Evolutionary conservation across 2,888 invertebrate species (phyloP).

Genomic region (Lepetodrilus schrolli): DNA sequence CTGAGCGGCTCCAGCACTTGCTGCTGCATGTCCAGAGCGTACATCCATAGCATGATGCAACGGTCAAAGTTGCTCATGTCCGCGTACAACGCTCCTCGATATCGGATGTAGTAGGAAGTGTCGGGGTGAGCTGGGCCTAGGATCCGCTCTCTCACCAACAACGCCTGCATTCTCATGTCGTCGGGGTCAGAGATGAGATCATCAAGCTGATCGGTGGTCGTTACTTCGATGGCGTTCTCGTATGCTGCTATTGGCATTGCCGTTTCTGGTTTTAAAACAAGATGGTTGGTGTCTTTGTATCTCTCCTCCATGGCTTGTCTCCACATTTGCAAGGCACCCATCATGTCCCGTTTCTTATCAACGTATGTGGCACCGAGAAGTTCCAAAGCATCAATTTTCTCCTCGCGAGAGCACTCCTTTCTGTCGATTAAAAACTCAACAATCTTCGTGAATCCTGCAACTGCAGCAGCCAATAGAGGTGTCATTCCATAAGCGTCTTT

Average conservation of each 20-base stretch:
- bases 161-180: constrained; percentile 91
- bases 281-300: constrained; percentile 43
- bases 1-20: constrained; percentile 92
- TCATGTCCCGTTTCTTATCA: constrained; percentile 96
- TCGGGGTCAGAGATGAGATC: constrained; percentile 94
- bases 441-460: constrained; percentile 93
- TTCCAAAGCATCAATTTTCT: constrained; percentile 90
- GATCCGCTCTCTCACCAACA: constrained; percentile 93
- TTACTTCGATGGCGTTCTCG: constrained; percentile 89
- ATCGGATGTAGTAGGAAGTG: constrained; percentile 96
- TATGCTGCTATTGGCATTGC: constrained; percentile 88
- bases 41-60: constrained; percentile 96
- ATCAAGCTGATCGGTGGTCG: constrained; percentile 85
- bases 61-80: constrained; percentile 89
- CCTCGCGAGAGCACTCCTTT: constrained; percentile 79
- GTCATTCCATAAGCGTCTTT: constrained; percentile 97
- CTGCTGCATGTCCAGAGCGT: constrained; percentile 96
- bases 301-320: constrained; percentile 89
- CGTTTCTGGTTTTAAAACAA: constrained; percentile 84
- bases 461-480: constrained; percentile 90
- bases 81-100: constrained; percentile 93
- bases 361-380: constrained; percentile 94
- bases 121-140: constrained; percentile 94
- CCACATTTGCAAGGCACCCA: constrained; percentile 89
- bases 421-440: constrained; percentile 88